Conservation (phyloP, 2,797 vertebrate species). For the Amblyraja radiata region DNA sequence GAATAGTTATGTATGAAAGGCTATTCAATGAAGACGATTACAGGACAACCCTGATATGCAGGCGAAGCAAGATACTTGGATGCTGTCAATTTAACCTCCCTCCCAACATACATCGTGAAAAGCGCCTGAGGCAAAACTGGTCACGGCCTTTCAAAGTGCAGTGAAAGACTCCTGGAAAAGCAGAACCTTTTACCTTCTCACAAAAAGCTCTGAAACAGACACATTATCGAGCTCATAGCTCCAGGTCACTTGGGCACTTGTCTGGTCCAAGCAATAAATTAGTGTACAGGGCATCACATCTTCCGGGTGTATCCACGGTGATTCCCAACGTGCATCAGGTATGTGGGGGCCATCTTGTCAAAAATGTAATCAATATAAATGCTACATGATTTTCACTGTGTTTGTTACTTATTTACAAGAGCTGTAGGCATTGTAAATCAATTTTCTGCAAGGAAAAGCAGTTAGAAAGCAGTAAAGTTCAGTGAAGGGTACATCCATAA, state of each 20-base stretch:
- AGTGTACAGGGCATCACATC: background rate
- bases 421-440: conserved; percentile 29
- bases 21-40: conserved; percentile 17
- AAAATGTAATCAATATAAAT: conserved; percentile 35
- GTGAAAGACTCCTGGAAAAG: conserved; percentile 17
- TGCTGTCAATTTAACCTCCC: background rate
- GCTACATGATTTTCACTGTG: conserved; percentile 21
- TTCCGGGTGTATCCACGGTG: background rate
- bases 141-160: conserved; percentile 18
- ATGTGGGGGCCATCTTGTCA: conserved; percentile 29
- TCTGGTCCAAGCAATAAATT: conserved; percentile 29
- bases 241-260: background rate
- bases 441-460: background rate
- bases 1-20: conserved; percentile 1
- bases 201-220: conserved; percentile 13
- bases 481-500: conserved; percentile 13
- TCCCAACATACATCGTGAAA: background rate
- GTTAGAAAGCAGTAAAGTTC: conserved; percentile 14
- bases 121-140: conserved; percentile 23
- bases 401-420: conserved; percentile 33
- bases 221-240: conserved; percentile 32
- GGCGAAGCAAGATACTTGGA: background rate
- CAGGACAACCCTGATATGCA: background rate
- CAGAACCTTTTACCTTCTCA: conserved; percentile 21
- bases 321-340: conserved; percentile 25